Percentiles rank a stretch among this genome's conserved stretches.
Conservation (phyloP, 2,113 vertebrate species). For the Rhombomys opimus region DNA sequence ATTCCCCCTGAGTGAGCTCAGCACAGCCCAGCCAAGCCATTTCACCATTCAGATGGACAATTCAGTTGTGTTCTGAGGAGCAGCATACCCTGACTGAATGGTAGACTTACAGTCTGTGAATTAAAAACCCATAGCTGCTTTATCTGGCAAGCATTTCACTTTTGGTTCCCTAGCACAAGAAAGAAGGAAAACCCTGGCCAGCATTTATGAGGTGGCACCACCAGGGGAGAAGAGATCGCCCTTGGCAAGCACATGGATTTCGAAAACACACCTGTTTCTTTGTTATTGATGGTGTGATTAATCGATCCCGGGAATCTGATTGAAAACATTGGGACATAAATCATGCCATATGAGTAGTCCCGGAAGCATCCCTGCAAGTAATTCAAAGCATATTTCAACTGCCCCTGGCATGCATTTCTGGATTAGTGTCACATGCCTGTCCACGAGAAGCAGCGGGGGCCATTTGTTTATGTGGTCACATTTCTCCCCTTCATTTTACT, state of each 20-base stretch:
- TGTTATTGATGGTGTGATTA: conserved; percentile 72
- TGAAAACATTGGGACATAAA: conserved; percentile 83
- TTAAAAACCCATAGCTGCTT: background rate
- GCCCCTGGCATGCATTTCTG: conserved; percentile 77
- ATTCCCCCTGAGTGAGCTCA: background rate
- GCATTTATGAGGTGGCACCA: background rate
- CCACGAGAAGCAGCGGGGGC: conserved; percentile 75
- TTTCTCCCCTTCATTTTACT: conserved; percentile 73
- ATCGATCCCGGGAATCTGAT: conserved; percentile 78
- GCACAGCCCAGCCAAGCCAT: too few relatives aligned
- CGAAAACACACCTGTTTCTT: conserved; percentile 57
- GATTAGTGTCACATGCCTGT: conserved; percentile 82
- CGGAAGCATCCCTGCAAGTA: conserved; percentile 80
- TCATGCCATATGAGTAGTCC: conserved; percentile 72
- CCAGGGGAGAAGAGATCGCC: background rate
- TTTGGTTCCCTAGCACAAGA: background rate
- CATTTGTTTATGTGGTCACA: conserved; percentile 80
- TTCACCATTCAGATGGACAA: background rate
- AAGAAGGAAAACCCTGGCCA: background rate
- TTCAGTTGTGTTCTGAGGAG: background rate
- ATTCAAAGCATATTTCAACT: conserved; percentile 81
- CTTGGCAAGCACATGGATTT: conserved; percentile 42
- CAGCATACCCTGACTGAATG: background rate
- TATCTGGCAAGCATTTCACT: conserved; percentile 11
- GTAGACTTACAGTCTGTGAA: background rate